Conservation (phyloP, 2,113 vertebrate species). For the Odontophorus gujanensis region DNA sequence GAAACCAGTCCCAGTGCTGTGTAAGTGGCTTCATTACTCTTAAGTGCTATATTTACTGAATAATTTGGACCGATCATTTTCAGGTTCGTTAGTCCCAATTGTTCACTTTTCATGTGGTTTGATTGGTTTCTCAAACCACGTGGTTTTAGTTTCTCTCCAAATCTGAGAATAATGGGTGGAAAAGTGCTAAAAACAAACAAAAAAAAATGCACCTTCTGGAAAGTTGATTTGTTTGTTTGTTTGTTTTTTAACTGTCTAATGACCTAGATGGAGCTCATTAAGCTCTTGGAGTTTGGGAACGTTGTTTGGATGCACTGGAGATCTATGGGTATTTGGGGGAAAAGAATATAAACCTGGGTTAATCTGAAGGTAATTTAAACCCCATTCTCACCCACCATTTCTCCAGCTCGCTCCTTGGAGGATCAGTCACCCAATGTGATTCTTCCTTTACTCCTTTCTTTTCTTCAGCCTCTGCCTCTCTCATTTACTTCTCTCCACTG, state of each 20-base stretch:
- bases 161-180: not conserved
- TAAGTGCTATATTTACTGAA: conserved; percentile 54
- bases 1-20: conserved; percentile 7
- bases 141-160: not conserved
- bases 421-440: not conserved
- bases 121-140: not conserved
- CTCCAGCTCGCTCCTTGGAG: not conserved
- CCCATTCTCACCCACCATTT: not conserved
- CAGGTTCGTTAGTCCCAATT: conserved; percentile 27
- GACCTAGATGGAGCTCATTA: not conserved
- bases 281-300: not conserved
- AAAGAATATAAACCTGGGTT: not conserved
- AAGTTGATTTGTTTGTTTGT: not conserved
- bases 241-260: not conserved
- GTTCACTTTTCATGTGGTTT: not conserved
- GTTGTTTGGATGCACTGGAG: not conserved
- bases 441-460: not conserved
- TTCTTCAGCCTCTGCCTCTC: not conserved
- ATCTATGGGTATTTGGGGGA: not conserved
- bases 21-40: conserved; percentile 50
- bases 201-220: not conserved
- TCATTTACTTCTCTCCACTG: not conserved
- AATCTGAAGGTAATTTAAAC: not conserved
- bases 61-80: conserved; percentile 43
- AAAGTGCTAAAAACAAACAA: not conserved